phyloP scores from a whole-genome alignment of 1,140 invertebrate species.

The Cydia pomonella region DNA sequence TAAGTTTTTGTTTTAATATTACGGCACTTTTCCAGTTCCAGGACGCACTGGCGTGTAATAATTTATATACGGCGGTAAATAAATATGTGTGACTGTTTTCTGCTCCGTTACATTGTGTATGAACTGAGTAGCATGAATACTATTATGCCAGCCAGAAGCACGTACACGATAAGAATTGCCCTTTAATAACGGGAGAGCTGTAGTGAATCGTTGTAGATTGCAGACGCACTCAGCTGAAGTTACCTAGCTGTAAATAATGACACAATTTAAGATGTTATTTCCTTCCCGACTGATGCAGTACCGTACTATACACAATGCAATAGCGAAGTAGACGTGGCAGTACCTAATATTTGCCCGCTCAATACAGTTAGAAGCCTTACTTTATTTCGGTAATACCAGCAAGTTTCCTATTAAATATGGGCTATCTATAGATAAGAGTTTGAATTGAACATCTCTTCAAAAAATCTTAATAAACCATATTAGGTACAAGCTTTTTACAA shows the following conservation, averaged over 20 bases:
- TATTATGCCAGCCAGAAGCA: conserved; percentile 64
- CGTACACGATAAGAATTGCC: conserved; percentile 67
- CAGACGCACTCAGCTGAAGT: conserved; percentile 59
- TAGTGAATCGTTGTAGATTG: conserved; percentile 73
- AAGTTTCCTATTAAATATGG: no score
- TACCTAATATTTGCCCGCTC: conserved; percentile 12
- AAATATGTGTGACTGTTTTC: conserved; percentile 41
- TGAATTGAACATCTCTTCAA: no score
- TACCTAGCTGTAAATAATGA: conserved; percentile 75
- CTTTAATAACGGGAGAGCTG: conserved; percentile 69
- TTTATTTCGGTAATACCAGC: neutral
- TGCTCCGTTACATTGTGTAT: conserved; percentile 42
- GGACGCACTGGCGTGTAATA: conserved; percentile 15
- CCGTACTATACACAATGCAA: conserved; percentile 31
- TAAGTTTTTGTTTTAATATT: conserved; percentile 37
- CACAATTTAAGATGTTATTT: conserved; percentile 56
- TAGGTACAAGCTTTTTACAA: no score
- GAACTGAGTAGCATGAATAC: conserved; percentile 42
- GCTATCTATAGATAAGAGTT: no score
- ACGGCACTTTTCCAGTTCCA: conserved; percentile 35
- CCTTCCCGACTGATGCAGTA: conserved; percentile 17
- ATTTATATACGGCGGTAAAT: conserved; percentile 11
- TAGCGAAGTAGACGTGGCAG: neutral
- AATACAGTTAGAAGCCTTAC: neutral
- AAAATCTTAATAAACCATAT: no score